Conservation (phyloP, 2,888 invertebrate genomes). For the Caenorhabditis angaria region DNA sequence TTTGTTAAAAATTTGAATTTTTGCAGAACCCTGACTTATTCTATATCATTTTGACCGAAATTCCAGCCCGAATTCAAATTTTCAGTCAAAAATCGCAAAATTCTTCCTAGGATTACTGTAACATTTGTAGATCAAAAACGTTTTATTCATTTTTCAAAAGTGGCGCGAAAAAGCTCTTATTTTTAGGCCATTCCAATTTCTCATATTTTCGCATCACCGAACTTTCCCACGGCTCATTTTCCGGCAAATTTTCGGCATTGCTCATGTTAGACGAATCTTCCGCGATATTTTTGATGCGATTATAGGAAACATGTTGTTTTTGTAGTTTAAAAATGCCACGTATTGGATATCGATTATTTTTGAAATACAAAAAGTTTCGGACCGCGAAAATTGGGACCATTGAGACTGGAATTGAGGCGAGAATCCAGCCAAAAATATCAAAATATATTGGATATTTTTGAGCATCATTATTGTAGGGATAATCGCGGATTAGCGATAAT, state of each 20-base stretch:
- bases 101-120: too few species aligned
- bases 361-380: slow-evolving; percentile 1
- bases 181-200: too few species aligned
- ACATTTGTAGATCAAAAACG: too few species aligned
- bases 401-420: slow-evolving; percentile 10
- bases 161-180: too few species aligned
- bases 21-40: not conserved
- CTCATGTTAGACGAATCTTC: too few species aligned
- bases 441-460: slow-evolving; percentile 16
- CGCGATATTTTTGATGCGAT: too few species aligned
- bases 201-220: too few species aligned
- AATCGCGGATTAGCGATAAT: slow-evolving; percentile 11
- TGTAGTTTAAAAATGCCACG: not conserved
- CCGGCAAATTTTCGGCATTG: too few species aligned
- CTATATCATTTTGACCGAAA: not conserved
- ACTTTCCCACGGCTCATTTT: too few species aligned
- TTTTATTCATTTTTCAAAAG: too few species aligned
- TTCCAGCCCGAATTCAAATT: not conserved
- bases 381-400: slow-evolving; percentile 11
- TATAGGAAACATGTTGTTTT: not conserved
- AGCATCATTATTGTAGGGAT: slow-evolving; percentile 14
- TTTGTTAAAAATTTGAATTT: not conserved
- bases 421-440: slow-evolving; percentile 26
- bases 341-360: not conserved
- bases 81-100: not conserved